phyloP scores from a whole-genome alignment of 2,888 invertebrate species.

The Caenorhabditis sp. region DNA sequence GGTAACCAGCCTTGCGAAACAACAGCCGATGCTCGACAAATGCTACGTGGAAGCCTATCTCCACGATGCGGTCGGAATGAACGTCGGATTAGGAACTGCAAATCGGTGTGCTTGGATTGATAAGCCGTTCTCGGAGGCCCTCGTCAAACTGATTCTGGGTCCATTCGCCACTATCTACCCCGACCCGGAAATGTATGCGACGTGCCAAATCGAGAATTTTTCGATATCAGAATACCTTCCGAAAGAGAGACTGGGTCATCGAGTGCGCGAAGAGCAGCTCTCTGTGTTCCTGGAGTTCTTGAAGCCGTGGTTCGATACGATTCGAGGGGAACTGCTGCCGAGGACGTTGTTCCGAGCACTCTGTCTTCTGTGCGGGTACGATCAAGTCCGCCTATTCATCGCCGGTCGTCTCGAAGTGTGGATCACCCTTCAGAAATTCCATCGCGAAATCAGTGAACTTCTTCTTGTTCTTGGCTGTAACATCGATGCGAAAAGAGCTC shows the following conservation, averaged over 20 bases:
- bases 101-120: slow-evolving; percentile 48
- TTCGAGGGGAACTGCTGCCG: slow-evolving; percentile 49
- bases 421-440: slow-evolving; percentile 47
- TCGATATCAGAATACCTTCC: slow-evolving; percentile 15
- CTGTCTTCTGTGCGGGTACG: slow-evolving; percentile 33
- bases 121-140: slow-evolving; percentile 25
- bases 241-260: neutral
- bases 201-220: slow-evolving; percentile 33
- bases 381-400: slow-evolving; percentile 45
- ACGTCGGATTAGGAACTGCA: slow-evolving; percentile 24
- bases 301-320: slow-evolving; percentile 51
- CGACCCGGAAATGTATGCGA: slow-evolving; percentile 20
- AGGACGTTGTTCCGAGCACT: slow-evolving; percentile 46
- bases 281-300: slow-evolving; percentile 38
- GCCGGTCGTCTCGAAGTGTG: slow-evolving; percentile 49
- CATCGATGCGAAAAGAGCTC: slow-evolving; percentile 16
- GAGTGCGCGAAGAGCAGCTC: slow-evolving; percentile 15
- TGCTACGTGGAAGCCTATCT: slow-evolving; percentile 40
- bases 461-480: slow-evolving; percentile 45
- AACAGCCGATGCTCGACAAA: slow-evolving; percentile 41
- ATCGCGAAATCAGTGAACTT: slow-evolving; percentile 51
- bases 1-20: slow-evolving; percentile 27
- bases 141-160: slow-evolving; percentile 28
- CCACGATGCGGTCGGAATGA: slow-evolving; percentile 45
- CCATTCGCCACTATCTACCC: slow-evolving; percentile 45